Base-by-base conservation (phyloP, 2,113 vertebrate species). In the Ramphastos sulfuratus region DNA sequence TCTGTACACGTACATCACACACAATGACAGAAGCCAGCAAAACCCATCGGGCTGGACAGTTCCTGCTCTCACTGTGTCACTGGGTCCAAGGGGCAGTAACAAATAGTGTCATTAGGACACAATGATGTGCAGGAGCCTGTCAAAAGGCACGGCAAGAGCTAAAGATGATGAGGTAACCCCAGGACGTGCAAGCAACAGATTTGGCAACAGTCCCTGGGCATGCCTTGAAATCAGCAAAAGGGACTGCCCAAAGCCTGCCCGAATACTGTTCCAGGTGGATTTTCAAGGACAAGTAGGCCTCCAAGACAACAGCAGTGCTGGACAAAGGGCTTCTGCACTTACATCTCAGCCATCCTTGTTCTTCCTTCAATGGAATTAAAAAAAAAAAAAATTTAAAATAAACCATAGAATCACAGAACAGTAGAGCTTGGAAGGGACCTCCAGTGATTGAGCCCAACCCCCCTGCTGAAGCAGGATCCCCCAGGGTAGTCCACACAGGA, bases 301-400 rank as follows among this genome's bases (percentile, higher is more conserved):
- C 55, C 2, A 4, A 5, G 16, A 87, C 77, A 91, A 72, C 4
- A 10, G 59, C 59, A 78, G n/a, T 3, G 3, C 70, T 55, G 46
- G 48, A 87, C 39, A 91, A 78, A 95, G 74, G 74, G 48, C 73
- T 42, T 77, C 95, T 85, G 84, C 42, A 20, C 10, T 90, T 86
- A 63, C 76, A 59, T 12, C 6, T 5, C 28, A 37, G 28, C 42
- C 82, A 85, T 44, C 71, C 35, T 37, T 17, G 15, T 46, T 46
- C 44, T 46, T 46, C 44, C 44, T 46, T 18, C 7, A 15, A 46
- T 18, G 44, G 44, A 46, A 46, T 15, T 14, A 44, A 16, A 44
- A 44, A 44, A 46, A 46, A 46, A 46, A 46, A 46, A 17, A 11
- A 4, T 39, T 39, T 11, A 39, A 39, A 39, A 39, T 39, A 39